Percentiles rank a stretch among this genome's conserved stretches.
These are phyloP conservation scores for Chaenodraco wilsoni DNA, from an alignment of 2,797 vertebrate species.

Conservation along the genomic window DNA sequence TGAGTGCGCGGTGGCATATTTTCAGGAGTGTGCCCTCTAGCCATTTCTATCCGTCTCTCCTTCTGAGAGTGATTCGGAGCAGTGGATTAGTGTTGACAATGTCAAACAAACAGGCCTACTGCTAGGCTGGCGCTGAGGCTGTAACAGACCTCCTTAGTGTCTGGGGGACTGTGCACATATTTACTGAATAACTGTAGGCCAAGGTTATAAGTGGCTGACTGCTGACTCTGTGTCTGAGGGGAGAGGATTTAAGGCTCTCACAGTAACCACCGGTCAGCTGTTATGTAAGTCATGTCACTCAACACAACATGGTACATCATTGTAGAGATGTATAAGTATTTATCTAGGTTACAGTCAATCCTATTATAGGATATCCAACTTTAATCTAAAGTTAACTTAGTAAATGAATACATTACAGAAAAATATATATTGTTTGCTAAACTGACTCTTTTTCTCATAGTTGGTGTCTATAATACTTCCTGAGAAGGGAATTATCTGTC, in stretches of 20 bases:
- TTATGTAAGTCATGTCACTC: slow-evolving; percentile 16
- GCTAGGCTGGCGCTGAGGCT: slow-evolving; percentile 39
- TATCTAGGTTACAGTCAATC: neutral
- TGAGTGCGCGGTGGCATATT: slow-evolving; percentile 57
- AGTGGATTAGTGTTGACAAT: slow-evolving; percentile 74
- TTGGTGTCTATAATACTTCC: neutral
- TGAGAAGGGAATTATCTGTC: neutral
- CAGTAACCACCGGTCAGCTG: slow-evolving; percentile 34
- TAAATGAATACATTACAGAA: neutral
- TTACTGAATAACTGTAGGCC: slow-evolving; percentile 61
- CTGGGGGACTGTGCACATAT: slow-evolving; percentile 62
- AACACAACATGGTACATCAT: neutral
- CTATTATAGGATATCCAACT: neutral
- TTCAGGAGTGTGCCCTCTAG: slow-evolving; percentile 48
- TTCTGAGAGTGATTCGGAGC: slow-evolving; percentile 52
- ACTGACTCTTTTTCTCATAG: no score
- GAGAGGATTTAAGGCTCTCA: slow-evolving; percentile 46
- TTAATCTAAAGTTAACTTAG: neutral
- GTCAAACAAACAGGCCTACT: slow-evolving; percentile 69
- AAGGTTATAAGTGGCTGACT: slow-evolving; percentile 46
- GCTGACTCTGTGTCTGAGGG: slow-evolving; percentile 41
- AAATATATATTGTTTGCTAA: neutral
- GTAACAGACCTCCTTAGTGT: slow-evolving; percentile 51
- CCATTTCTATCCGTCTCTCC: slow-evolving; percentile 34
- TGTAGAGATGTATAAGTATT: neutral